Evolutionary conservation across 1,140 invertebrate species (phyloP).

Genomic region (Trissolcus basalis): DNA sequence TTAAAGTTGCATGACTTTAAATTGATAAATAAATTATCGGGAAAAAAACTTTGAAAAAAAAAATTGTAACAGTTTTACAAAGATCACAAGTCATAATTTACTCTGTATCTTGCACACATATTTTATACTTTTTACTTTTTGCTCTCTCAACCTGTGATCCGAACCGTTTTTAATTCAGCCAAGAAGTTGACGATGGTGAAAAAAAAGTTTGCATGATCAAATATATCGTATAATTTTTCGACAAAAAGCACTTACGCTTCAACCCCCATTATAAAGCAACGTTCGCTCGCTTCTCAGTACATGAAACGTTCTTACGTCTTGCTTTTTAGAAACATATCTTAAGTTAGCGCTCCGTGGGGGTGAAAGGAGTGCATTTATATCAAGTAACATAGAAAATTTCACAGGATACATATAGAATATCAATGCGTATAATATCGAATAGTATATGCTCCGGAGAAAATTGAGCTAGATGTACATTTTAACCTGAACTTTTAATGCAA

Average conservation of each 20-base stretch:
- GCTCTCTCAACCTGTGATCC: no score
- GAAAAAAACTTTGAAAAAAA: no score
- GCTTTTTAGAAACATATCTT: slow-evolving; percentile 68
- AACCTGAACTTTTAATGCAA: neutral
- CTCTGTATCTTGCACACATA: no score
- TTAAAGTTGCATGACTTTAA: no score
- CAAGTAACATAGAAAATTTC: slow-evolving; percentile 69
- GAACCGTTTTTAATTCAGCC: neutral
- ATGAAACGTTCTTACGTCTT: slow-evolving; percentile 61
- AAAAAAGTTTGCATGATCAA: slow-evolving; percentile 64
- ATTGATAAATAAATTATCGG: no score
- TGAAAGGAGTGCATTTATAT: slow-evolving; percentile 72
- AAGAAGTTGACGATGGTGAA: neutral
- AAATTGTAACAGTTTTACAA: no score
- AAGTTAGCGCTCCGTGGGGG: slow-evolving; percentile 59
- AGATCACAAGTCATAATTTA: no score
- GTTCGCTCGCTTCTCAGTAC: slow-evolving; percentile 55
- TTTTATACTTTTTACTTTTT: no score
- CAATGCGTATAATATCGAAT: slow-evolving; percentile 62
- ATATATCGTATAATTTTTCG: slow-evolving; percentile 75
- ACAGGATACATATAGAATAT: slow-evolving; percentile 61
- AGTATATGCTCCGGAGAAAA: slow-evolving; percentile 49
- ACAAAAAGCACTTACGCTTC: slow-evolving; percentile 75
- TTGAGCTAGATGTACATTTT: slow-evolving; percentile 31
- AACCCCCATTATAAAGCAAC: slow-evolving; percentile 65